Conservation (phyloP, 2,888 invertebrate species). For the Melanchra persicariae region DNA sequence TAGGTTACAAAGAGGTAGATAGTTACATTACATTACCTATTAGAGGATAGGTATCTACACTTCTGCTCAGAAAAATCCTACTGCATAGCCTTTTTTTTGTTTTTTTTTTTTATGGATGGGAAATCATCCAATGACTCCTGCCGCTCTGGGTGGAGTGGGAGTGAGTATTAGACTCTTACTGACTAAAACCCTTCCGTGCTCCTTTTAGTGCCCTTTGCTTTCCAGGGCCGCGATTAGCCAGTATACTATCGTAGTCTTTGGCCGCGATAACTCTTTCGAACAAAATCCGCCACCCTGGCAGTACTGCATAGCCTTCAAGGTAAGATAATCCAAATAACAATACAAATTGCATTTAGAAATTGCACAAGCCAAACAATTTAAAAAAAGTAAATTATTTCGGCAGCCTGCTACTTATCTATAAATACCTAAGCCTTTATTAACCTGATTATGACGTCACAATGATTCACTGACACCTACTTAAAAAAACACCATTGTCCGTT, state of each 20-base stretch:
- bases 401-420: background rate
- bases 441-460: slow-evolving; percentile 36
- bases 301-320: too few relatives aligned
- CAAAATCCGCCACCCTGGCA: too few relatives aligned
- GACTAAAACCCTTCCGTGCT: too few relatives aligned
- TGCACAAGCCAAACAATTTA: slow-evolving; percentile 15
- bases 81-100: too few relatives aligned
- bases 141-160: too few relatives aligned
- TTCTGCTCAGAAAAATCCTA: background rate
- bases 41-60: background rate
- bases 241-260: too few relatives aligned
- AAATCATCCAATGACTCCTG: too few relatives aligned
- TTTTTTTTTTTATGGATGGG: too few relatives aligned
- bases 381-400: slow-evolving; percentile 11
- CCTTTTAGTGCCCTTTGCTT: too few relatives aligned
- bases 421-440: slow-evolving; percentile 22
- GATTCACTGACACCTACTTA: slow-evolving; percentile 53
- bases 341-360: background rate
- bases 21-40: background rate
- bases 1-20: background rate
- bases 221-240: too few relatives aligned
- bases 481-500: slow-evolving; percentile 56
- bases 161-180: too few relatives aligned
- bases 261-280: too few relatives aligned
- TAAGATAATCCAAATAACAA: background rate